phyloP scores from a whole-genome alignment of 2,113 vertebrate species.

The Microtus richardsoni region DNA sequence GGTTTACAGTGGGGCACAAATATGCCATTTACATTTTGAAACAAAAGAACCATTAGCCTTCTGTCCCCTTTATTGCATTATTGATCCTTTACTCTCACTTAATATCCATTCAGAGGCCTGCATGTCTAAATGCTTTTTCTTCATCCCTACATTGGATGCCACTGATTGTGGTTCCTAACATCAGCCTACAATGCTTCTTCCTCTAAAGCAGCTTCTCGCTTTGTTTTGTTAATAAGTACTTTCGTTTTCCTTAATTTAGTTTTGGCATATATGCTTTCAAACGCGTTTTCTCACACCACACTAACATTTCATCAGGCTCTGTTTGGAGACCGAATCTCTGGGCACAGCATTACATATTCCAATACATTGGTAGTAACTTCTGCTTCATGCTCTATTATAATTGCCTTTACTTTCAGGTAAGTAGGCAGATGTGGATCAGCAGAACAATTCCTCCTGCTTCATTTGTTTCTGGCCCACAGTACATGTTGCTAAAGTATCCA shows the following conservation, averaged over 20 bases:
- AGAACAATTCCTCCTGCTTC: neutral
- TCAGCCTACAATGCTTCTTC: slow-evolving; percentile 31
- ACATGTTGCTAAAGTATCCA: too few relatives aligned
- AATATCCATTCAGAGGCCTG: slow-evolving; percentile 66
- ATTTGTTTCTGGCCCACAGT: neutral
- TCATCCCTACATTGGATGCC: slow-evolving; percentile 42
- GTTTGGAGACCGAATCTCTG: neutral
- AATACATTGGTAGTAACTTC: neutral
- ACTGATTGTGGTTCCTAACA: slow-evolving; percentile 74
- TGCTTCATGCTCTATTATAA: neutral
- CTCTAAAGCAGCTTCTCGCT: slow-evolving; percentile 63
- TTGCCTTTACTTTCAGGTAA: neutral
- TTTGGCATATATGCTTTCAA: slow-evolving; percentile 75
- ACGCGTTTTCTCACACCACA: neutral
- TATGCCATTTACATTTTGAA: slow-evolving; percentile 81
- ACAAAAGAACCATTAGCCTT: slow-evolving; percentile 82
- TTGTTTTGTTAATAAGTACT: slow-evolving; percentile 69
- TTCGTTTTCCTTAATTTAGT: slow-evolving; percentile 77
- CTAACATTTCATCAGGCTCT: slow-evolving; percentile 41
- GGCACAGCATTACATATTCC: neutral
- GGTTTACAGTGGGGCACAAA: slow-evolving; percentile 77
- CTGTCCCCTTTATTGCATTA: slow-evolving; percentile 79
- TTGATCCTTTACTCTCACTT: slow-evolving; percentile 81
- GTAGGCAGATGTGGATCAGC: neutral
- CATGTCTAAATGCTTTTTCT: slow-evolving; percentile 40